These are phyloP conservation scores for Drosophila barbarae DNA, from an alignment of 2,888 invertebrate genomes.

Conservation along the genomic window DNA sequence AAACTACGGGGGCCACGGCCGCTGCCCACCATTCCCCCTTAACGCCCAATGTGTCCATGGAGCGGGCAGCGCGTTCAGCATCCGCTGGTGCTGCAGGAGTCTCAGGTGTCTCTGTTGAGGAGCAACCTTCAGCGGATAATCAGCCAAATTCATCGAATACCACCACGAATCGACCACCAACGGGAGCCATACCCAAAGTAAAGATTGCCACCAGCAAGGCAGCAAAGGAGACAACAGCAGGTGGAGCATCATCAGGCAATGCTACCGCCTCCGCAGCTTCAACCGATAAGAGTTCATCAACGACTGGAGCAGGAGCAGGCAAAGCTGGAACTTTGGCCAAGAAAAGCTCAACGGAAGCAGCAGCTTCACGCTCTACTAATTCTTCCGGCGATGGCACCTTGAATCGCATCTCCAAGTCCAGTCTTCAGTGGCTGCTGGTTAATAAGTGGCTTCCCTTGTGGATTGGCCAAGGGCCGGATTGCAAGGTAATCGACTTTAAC, in stretches of 20 bases:
- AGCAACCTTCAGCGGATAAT: conserved; percentile 37
- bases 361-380: conserved; percentile 41
- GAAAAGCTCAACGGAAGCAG: conserved; percentile 62
- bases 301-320: conserved; percentile 50
- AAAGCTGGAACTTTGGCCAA: conserved; percentile 59
- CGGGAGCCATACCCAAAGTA: conserved; percentile 77
- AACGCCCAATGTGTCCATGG: conserved; percentile 68
- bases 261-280: conserved; percentile 29
- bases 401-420: conserved; percentile 82
- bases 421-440: conserved; percentile 84
- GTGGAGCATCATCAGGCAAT: conserved; percentile 12
- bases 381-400: conserved; percentile 68
- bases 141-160: conserved; percentile 24
- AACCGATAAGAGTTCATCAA: conserved; percentile 15
- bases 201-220: conserved; percentile 58
- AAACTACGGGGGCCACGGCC: conserved; percentile 61
- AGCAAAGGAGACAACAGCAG: conserved; percentile 48
- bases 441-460: conserved; percentile 85
- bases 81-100: conserved; percentile 69
- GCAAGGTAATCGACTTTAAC: conserved; percentile 81
- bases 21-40: conserved; percentile 49
- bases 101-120: conserved; percentile 18
- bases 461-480: conserved; percentile 82
- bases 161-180: conserved; percentile 50
- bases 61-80: conserved; percentile 71